Evolutionary conservation across 2,113 vertebrate species (phyloP).

Genomic region (Calidris pygmaea): DNA sequence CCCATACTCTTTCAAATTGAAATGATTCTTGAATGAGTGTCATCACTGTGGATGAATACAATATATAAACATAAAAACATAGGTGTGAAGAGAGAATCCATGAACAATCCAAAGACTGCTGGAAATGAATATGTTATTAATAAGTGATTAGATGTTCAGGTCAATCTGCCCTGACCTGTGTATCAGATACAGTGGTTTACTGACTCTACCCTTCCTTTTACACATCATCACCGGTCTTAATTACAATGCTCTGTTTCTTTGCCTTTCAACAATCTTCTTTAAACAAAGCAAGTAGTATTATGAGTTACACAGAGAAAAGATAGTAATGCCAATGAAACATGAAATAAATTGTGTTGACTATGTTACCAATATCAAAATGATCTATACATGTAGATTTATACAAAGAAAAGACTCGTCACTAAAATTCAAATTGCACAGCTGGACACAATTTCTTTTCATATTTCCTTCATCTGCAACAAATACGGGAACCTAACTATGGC

Average conservation of each 20-base stretch:
- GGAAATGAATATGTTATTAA: neutral
- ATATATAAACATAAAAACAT: neutral
- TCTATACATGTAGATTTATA: neutral
- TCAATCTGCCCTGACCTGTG: neutral
- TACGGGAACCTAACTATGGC: neutral
- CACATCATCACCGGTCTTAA: neutral
- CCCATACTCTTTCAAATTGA: neutral
- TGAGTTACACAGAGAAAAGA: neutral
- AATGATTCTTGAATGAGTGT: neutral
- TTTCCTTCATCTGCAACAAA: neutral
- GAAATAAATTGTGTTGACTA: neutral
- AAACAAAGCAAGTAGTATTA: neutral
- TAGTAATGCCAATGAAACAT: neutral
- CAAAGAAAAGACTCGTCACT: neutral
- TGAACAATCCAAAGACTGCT: neutral
- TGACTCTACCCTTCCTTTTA: neutral
- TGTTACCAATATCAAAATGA: neutral
- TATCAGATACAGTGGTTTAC: neutral
- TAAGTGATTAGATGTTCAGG: neutral
- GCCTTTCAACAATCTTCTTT: neutral
- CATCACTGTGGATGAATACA: neutral
- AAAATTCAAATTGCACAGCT: neutral
- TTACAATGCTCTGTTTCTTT: neutral
- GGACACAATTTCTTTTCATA: neutral
- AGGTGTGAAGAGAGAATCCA: neutral